Evolutionary conservation across 2,888 invertebrate genomes (phyloP), one percentile per base, ranked within the genome.

Genomic region (Scotopteryx bipunctaria): DNA sequence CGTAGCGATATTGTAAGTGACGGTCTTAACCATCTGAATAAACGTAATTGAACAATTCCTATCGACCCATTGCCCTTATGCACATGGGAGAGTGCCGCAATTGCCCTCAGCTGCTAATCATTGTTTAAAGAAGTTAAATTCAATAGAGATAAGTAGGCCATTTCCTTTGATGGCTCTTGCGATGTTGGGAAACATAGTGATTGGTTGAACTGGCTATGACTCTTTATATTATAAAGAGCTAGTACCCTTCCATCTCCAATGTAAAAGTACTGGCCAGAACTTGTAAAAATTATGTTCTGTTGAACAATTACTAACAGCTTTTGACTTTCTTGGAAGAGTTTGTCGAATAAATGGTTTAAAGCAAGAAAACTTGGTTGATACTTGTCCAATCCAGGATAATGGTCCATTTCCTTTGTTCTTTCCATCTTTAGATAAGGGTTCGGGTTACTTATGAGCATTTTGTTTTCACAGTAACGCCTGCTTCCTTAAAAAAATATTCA

Each of bases 31-130:
- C 81, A 85, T 82, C 84, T 86, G 82, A 85, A 86, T 81, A 86
- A 85, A 83, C 76, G 75, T 82, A 87, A 86, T 87, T 86, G 86
- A 80, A 84, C 84, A 85, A 86, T 85, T 86, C 76, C 85, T 81
- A 84, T 83, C 84, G 80, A 83, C 84, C 84, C 79, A 81, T 81
- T 80, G 85, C 83, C 86, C 87, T 85, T 83, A 82, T 77, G 78
- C 79, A 78, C 74, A 60, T 59, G 71, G 69, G 58, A 63, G 66
- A 65, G 67, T 60, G 65, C 64, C 62, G 66, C 80, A 81, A 82
- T 80, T 81, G 82, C 71, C 63, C 64, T 66, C 73, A 73, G 69
- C 74, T 69, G 77, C 80, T 80, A 78, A 81, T 81, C 78, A 79
- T 78, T 69, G 67, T 80, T 74, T 73, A 35, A 50, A 73, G 62